phyloP scores from a whole-genome alignment of 1,140 invertebrate species.

The Macrobrachium rosenbergii region DNA sequence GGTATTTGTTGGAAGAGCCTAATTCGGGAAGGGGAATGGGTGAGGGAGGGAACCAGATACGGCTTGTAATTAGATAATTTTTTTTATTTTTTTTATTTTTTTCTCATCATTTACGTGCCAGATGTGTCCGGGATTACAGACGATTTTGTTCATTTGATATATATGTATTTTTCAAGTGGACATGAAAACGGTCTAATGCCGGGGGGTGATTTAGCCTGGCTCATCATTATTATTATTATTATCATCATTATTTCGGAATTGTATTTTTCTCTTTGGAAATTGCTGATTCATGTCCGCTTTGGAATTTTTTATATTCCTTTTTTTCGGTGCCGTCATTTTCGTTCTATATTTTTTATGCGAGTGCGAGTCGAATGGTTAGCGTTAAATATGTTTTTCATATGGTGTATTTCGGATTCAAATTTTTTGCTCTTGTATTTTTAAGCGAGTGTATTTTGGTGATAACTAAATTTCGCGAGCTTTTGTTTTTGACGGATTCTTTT shows the following conservation, averaged over 20 bases:
- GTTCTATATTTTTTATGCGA: no score
- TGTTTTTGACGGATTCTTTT: no score
- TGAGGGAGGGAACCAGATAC: constrained; percentile 6
- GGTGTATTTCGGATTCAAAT: not conserved
- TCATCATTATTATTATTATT: not conserved
- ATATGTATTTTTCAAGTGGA: constrained; percentile 28
- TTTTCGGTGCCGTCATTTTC: no score
- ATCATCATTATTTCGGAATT: not conserved
- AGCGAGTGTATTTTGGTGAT: no score
- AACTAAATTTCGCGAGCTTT: no score
- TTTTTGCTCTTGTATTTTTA: not conserved
- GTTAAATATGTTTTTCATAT: no score
- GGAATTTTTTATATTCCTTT: not conserved
- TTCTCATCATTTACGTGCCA: not conserved
- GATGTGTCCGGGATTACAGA: constrained; percentile 30
- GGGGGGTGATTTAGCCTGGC: not conserved
- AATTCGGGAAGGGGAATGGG: not conserved
- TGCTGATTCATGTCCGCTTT: not conserved
- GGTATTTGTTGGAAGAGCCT: not conserved
- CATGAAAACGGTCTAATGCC: constrained; percentile 37
- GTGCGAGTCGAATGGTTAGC: no score
- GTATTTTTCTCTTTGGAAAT: not conserved
- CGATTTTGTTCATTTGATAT: constrained; percentile 30
- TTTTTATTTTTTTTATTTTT: not conserved
- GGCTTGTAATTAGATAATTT: constrained; percentile 23